A percentile compares a stretch with the other conserved stretches of the same genome.
Evolutionary conservation across 2,797 vertebrate species (phyloP).

Genomic region (Chrosomus eos): DNA sequence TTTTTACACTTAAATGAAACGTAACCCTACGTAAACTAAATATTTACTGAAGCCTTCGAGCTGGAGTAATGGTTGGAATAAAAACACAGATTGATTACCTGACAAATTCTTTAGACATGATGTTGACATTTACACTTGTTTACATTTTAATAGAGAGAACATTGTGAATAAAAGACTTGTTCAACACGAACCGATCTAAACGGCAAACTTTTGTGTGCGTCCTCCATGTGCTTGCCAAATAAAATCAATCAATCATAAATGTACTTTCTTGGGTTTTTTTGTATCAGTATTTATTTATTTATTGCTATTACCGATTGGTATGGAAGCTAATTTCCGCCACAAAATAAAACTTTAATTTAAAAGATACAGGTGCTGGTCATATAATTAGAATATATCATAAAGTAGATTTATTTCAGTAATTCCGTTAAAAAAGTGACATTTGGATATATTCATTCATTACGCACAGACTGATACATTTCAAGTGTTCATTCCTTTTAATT

Average conservation of each 20-base stretch:
- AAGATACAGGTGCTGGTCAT: too few relatives aligned
- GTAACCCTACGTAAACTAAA: neutral
- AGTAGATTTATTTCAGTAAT: too few relatives aligned
- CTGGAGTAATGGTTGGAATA: neutral
- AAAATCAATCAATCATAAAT: neutral
- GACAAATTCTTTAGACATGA: neutral
- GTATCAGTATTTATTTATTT: neutral
- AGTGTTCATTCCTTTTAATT: too few relatives aligned
- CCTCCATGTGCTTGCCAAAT: neutral
- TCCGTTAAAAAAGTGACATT: too few relatives aligned
- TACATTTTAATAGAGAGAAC: neutral
- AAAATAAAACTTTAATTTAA: neutral
- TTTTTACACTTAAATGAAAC: neutral
- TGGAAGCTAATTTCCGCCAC: neutral
- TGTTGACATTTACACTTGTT: neutral
- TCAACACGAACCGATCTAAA: neutral
- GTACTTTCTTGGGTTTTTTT: neutral
- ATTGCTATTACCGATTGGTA: neutral
- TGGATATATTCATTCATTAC: too few relatives aligned
- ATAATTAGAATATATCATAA: too few relatives aligned
- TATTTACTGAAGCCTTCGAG: neutral
- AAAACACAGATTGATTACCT: neutral
- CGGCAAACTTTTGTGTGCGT: neutral
- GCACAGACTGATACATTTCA: too few relatives aligned
- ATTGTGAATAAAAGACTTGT: neutral